phyloP scores from a whole-genome alignment of 2,797 vertebrate species.

The Dipus sagitta region DNA sequence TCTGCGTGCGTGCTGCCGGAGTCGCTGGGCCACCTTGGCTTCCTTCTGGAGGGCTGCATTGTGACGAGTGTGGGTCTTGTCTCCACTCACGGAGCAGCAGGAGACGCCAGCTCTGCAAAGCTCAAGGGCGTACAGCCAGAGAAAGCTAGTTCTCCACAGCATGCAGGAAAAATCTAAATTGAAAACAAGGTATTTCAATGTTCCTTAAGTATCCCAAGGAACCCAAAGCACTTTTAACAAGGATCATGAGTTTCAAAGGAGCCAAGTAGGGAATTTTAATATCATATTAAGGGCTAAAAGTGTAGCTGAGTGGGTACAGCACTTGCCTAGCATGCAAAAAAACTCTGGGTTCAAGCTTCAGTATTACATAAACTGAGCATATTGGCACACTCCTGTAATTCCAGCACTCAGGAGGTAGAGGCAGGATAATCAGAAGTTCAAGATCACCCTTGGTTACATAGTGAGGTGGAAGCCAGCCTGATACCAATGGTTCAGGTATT shows the following conservation, averaged over 20 bases:
- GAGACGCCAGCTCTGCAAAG: not conserved
- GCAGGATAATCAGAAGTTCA: not conserved
- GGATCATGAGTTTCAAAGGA: constrained; percentile 14
- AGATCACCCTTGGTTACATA: not conserved
- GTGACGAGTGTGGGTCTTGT: not conserved
- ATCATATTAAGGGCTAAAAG: not conserved
- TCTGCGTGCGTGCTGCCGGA: not conserved
- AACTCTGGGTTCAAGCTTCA: not conserved
- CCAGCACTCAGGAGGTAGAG: not conserved
- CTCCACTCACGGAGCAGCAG: not conserved
- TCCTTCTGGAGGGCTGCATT: not conserved
- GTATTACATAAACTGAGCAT: not conserved
- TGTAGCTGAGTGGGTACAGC: not conserved
- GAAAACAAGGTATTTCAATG: constrained; percentile 1
- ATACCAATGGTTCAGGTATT: not conserved
- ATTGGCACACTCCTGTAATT: not conserved
- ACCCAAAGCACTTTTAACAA: not conserved
- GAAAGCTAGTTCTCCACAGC: not conserved
- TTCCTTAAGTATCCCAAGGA: not conserved
- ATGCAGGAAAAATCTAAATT: not conserved
- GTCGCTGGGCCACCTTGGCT: not conserved
- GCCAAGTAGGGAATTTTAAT: constrained; percentile 18
- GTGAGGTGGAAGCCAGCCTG: not conserved
- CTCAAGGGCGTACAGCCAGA: not conserved
- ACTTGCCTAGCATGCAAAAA: not conserved